These are phyloP conservation scores for Trichosurus vulpecula DNA, from an alignment of 2,797 vertebrate genomes.

Conservation along the genomic window DNA sequence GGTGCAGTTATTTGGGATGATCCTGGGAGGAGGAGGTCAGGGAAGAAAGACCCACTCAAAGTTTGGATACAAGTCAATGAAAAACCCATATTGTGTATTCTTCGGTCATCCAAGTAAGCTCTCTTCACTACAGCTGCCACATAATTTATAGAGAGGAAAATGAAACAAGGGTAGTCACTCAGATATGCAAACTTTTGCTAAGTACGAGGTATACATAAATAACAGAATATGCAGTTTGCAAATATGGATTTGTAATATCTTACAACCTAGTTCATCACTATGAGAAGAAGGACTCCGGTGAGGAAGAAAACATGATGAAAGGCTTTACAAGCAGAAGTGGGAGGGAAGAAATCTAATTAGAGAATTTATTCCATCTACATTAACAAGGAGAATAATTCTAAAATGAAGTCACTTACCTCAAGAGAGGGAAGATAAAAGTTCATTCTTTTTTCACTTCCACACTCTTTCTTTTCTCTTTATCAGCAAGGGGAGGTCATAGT, in stretches of 20 bases:
- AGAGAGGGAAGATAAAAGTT: neutral
- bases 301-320: neutral
- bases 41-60: neutral
- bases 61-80: neutral
- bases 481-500: conserved; percentile 75
- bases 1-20: neutral
- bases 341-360: neutral
- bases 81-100: neutral
- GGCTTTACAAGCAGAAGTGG: neutral
- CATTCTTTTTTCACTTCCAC: neutral
- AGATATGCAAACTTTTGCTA: neutral
- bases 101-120: neutral
- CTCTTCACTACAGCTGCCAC: neutral
- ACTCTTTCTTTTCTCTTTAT: conserved; percentile 42
- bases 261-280: neutral
- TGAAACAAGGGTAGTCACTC: neutral
- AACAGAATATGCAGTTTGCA: neutral
- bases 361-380: neutral
- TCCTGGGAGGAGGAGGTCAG: neutral
- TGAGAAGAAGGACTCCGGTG: neutral
- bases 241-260: neutral
- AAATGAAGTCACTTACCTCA: neutral
- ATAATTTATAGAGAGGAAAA: neutral
- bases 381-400: neutral
- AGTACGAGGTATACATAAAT: neutral